Evolutionary conservation across 2,113 vertebrate genomes (phyloP).

Genomic region (Python bivittatus): DNA sequence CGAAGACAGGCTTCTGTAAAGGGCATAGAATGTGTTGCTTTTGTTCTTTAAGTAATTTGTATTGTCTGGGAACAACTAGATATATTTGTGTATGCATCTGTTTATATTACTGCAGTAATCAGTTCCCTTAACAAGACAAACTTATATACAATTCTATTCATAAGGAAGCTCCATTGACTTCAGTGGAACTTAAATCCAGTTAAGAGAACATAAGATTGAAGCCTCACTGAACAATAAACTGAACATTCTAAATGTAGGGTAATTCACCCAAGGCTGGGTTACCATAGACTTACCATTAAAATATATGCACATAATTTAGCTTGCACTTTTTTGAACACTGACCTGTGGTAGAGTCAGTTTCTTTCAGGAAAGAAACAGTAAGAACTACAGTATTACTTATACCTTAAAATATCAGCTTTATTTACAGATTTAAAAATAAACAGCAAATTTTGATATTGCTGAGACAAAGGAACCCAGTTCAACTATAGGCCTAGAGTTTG

Average conservation of each 20-base stretch:
- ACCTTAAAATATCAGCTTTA: neutral
- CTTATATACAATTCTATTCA: neutral
- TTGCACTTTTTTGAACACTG: constrained; percentile 6
- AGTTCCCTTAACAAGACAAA: neutral
- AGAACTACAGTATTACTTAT: neutral
- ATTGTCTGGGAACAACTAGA: neutral
- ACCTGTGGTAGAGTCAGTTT: neutral
- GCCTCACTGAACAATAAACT: neutral
- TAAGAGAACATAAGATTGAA: neutral
- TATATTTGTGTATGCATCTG: neutral
- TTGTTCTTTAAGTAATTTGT: neutral
- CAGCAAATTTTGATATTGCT: neutral
- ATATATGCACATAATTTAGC: neutral
- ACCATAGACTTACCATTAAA: neutral
- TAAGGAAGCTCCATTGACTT: neutral
- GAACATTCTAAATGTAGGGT: neutral
- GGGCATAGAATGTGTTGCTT: neutral
- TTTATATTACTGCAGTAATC: neutral
- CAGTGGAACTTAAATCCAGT: neutral
- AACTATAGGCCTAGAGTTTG: neutral
- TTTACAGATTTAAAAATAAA: neutral
- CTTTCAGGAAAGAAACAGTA: neutral
- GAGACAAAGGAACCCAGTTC: neutral
- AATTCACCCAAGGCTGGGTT: too few relatives aligned
- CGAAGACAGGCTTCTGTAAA: neutral